A percentile compares a stretch with the other conserved stretches of the same genome.
phyloP scores from a whole-genome alignment of 1,140 invertebrate genomes.

The Zaprionus camerounensis region DNA sequence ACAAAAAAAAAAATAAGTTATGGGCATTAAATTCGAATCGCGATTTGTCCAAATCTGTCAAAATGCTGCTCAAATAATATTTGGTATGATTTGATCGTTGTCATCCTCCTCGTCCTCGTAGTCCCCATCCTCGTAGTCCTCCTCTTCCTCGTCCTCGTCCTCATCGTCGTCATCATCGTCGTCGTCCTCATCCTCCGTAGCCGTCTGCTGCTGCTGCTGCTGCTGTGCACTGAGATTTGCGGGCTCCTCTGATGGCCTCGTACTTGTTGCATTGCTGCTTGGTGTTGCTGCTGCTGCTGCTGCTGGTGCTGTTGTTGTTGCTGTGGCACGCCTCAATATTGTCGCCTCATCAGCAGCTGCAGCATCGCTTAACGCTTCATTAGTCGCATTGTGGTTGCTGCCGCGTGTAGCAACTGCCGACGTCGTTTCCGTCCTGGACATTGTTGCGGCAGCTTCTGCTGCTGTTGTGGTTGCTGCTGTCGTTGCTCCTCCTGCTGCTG shows the following conservation, averaged over 20 bases:
- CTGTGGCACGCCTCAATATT: constrained; percentile 55
- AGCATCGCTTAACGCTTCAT: constrained; percentile 74
- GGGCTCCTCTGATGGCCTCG: constrained; percentile 9
- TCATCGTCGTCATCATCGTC: constrained; percentile 68
- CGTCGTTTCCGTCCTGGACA: constrained; percentile 10
- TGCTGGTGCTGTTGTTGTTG: constrained; percentile 26
- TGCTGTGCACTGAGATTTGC: constrained; percentile 46
- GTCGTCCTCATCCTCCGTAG: constrained; percentile 56
- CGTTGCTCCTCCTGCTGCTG: constrained; percentile 18
- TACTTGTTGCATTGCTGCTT: constrained; percentile 64
- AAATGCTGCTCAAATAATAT: constrained; percentile 63
- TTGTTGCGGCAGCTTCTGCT: constrained; percentile 11
- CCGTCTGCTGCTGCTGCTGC: constrained; percentile 31
- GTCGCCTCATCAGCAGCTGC: constrained; percentile 48
- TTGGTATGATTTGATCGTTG: constrained; percentile 78
- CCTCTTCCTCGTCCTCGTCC: constrained; percentile 66
- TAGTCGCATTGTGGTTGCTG: constrained; percentile 70
- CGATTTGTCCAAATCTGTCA: constrained; percentile 23
- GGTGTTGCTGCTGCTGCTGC: background rate
- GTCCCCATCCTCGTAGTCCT: constrained; percentile 49
- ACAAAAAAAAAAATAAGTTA: constrained; percentile 15
- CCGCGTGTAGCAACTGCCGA: constrained; percentile 25
- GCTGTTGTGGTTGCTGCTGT: constrained; percentile 1
- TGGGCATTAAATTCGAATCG: constrained; percentile 13
- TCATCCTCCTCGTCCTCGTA: constrained; percentile 63